Base-by-base conservation (phyloP, 2,888 invertebrate species). In the Apodemia duryi region DNA sequence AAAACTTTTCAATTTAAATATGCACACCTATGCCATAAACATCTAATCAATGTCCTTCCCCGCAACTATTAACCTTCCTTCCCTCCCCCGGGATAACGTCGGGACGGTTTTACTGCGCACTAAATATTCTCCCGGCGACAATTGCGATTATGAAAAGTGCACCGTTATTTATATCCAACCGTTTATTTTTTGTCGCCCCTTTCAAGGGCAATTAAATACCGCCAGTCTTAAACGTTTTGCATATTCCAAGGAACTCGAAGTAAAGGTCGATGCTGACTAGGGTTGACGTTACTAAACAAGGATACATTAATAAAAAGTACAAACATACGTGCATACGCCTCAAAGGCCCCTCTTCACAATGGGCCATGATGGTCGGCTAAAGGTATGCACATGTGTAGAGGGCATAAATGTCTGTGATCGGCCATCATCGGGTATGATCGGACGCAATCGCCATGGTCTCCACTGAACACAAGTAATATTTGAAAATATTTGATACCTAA, bases 61-160 rank as follows among this genome's bases (percentile, higher is more conserved):
- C 80, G 77, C 77, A 82, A 85, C 86, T 86, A 85, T 84, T 80
- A 83, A 81, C 80, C 78, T 77, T 74, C 73, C 57, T 72, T 70
- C 65, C 73, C 72, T 73, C 77, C 73, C 75, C 68, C 71, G 74
- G 80, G 83, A 82, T 80, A 76, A 75, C 70, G 73, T 70, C 85
- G 82, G 80, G 75, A 78, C 81, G 77, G 75, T 84, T 90, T 91
- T 86, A 89, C 88, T 84, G 86, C 89, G 88, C 86, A 88, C 91
- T 91, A 91, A 91, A 91, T 91, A 91, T 91, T 88, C 91, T 91
- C 90, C 85, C 83, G 86, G 91, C 90, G 91, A 91, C 91, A 91
- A 91, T 91, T 90, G 90, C 91, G 90, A 91, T 91, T 91, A 91
- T 91, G 91, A 91, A 91, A 91, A 91, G 91, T 91, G 91, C 91